These are phyloP conservation scores for Silurus lanzhouensis DNA, from an alignment of 2,797 vertebrate genomes.

Conservation along the genomic window DNA sequence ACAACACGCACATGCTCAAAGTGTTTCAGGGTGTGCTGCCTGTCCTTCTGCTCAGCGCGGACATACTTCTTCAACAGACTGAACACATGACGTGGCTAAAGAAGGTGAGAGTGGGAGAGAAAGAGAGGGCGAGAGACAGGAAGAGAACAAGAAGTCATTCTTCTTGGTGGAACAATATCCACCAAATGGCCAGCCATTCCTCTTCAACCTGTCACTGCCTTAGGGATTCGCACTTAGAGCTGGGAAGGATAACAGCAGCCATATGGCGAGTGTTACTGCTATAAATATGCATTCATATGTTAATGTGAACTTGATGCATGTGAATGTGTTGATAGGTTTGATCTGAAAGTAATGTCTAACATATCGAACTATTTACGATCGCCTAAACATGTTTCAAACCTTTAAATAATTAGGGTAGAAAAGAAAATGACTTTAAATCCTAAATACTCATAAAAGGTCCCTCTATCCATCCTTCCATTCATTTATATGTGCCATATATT, in stretches of 20 bases:
- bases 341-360: neutral
- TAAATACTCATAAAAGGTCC: too few species aligned
- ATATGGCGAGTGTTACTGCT: neutral
- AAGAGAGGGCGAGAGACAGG: constrained; percentile 12
- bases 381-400: neutral
- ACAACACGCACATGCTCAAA: constrained; percentile 95
- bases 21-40: constrained; percentile 95
- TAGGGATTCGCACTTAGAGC: neutral
- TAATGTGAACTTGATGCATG: constrained; percentile 15
- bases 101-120: neutral
- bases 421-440: neutral
- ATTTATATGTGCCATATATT: neutral
- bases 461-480: too few species aligned
- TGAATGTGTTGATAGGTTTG: neutral
- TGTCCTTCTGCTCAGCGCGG: constrained; percentile 95
- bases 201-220: constrained; percentile 7
- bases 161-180: neutral
- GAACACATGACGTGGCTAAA: constrained; percentile 90
- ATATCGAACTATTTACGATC: neutral
- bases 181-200: neutral
- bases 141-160: neutral
- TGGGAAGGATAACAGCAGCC: neutral
- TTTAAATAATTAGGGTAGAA: neutral
- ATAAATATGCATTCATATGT: constrained; percentile 31
- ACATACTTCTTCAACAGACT: constrained; percentile 95